Percentiles rank a stretch among this genome's conserved stretches.
phyloP scores from a whole-genome alignment of 92 coral and sea anemone genomes.

The Ricordea florida region DNA sequence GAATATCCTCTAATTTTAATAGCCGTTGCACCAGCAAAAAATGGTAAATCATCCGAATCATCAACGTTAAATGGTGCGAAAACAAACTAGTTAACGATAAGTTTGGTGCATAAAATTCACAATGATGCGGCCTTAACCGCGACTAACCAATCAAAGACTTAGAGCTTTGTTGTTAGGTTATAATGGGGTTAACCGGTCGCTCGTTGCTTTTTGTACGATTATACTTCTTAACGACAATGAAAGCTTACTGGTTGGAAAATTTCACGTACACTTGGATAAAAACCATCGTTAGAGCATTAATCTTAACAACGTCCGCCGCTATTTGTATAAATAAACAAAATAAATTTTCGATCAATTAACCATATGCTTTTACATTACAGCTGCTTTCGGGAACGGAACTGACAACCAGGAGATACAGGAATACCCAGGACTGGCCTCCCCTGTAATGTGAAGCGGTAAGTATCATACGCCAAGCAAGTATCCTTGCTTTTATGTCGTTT shows the following conservation, averaged over 20 bases:
- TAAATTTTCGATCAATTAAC: slow-evolving; percentile 36
- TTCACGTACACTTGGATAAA: neutral
- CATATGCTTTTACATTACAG: slow-evolving; percentile 35
- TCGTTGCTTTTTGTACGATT: neutral
- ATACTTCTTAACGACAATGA: neutral
- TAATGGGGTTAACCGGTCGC: no score
- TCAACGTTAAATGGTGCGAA: no score
- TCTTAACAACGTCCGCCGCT: no score
- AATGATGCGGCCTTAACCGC: neutral
- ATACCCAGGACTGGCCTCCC: no score
- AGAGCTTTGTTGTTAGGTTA: neutral
- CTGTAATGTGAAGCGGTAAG: no score
- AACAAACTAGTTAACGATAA: no score
- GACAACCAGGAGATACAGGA: no score
- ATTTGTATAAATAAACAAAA: slow-evolving; percentile 3
- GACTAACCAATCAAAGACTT: neutral
- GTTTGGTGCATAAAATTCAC: neutral
- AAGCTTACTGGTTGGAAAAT: neutral
- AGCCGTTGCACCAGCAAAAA: no score
- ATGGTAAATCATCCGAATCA: no score
- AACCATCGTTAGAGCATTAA: neutral
- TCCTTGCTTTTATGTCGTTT: neutral
- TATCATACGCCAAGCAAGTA: neutral
- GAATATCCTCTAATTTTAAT: no score
- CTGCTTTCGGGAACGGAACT: slow-evolving; percentile 10